Evolutionary conservation across 2,888 invertebrate genomes (phyloP).

Genomic region (Cheilosia impressa): DNA sequence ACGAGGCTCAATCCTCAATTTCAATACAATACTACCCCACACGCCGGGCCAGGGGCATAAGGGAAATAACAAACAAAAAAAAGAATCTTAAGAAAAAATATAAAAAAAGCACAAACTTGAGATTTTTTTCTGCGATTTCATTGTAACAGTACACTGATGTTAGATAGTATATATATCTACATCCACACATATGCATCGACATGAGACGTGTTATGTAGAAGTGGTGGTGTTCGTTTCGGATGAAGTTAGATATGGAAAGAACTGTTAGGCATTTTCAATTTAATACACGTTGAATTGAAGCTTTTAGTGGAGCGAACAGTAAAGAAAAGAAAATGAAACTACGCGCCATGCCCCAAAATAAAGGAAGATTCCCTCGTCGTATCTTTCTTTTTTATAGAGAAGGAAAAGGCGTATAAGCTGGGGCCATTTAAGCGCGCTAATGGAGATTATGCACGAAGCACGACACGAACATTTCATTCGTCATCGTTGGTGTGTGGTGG

Average conservation of each 20-base stretch:
- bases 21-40: not conserved
- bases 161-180: not conserved
- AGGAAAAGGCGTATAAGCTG: not conserved
- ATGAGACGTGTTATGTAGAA: too few relatives aligned
- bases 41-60: not conserved
- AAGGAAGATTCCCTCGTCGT: not conserved
- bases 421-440: conserved; percentile 12
- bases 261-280: conserved; percentile 45
- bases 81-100: not conserved
- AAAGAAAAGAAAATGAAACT: conserved; percentile 34
- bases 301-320: conserved; percentile 41
- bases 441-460: too few relatives aligned
- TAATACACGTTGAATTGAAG: conserved; percentile 18
- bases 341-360: conserved; percentile 40
- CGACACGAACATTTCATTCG: not conserved
- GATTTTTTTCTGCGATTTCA: conserved; percentile 27
- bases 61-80: conserved; percentile 14
- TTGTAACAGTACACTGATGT: conserved; percentile 41
- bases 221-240: not conserved
- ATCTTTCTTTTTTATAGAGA: not conserved
- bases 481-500: too few relatives aligned
- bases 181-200: not conserved
- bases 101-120: conserved; percentile 18
- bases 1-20: conserved; percentile 21
- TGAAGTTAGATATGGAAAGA: not conserved